Conservation (phyloP, 2,113 vertebrate genomes). For the Oreochromis spilurus region DNA sequence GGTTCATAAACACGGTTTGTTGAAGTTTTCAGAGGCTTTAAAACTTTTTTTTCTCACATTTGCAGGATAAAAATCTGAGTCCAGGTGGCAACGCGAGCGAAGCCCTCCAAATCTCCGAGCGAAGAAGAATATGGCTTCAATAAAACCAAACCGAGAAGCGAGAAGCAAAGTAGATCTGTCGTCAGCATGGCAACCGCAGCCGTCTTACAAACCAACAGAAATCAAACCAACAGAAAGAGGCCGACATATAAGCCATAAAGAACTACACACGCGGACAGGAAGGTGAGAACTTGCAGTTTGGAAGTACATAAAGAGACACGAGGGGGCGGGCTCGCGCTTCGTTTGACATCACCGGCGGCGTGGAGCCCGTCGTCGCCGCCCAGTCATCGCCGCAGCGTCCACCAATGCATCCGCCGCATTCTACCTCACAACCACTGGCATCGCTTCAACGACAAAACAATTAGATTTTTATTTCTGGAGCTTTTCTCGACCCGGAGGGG, state of each 20-base stretch:
- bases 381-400: not conserved
- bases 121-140: constrained; percentile 75
- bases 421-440: not conserved
- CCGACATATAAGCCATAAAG: constrained; percentile 65
- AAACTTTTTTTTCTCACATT: not conserved
- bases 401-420: not conserved
- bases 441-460: not conserved
- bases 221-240: constrained; percentile 37
- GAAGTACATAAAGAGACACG: constrained; percentile 79
- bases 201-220: constrained; percentile 34
- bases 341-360: constrained; percentile 19
- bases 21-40: not conserved
- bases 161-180: constrained; percentile 17
- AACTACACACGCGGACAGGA: constrained; percentile 81
- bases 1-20: not conserved
- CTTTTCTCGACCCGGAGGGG: not conserved
- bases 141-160: constrained; percentile 59
- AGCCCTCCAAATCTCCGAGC: constrained; percentile 30
- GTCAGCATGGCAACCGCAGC: not conserved
- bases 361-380: not conserved
- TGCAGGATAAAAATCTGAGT: constrained; percentile 4
- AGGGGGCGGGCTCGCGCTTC: constrained; percentile 59
- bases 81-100: not conserved
- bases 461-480: not conserved
- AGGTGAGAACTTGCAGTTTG: constrained; percentile 82